These are phyloP conservation scores for Caenorhabditis briggsae DNA, from an alignment of 1,140 invertebrate genomes.

Conservation along the genomic window DNA sequence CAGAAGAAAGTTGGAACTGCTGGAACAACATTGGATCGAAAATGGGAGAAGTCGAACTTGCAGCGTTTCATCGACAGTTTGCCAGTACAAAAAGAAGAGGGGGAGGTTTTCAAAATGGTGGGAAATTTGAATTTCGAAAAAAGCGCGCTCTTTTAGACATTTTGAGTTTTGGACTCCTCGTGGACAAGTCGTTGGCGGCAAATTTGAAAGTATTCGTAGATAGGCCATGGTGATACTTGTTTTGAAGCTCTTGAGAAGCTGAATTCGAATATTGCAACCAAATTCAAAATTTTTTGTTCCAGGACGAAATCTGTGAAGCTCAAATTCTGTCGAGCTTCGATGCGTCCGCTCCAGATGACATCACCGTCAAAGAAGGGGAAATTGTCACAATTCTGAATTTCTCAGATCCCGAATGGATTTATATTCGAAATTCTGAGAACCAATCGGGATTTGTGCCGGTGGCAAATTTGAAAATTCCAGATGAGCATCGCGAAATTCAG, in stretches of 20 bases:
- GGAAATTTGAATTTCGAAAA: too few relatives aligned
- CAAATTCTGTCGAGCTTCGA: background rate
- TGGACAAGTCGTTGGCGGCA: too few relatives aligned
- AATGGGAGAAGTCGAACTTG: constrained; percentile 56
- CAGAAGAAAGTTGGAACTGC: background rate
- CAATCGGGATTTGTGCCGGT: constrained; percentile 18
- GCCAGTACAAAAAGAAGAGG: constrained; percentile 56
- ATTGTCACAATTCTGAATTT: background rate
- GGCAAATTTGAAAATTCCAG: background rate
- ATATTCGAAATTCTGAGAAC: constrained; percentile 23
- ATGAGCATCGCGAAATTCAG: background rate
- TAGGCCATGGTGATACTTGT: too few relatives aligned
- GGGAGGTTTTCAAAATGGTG: constrained; percentile 41
- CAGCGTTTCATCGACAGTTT: constrained; percentile 56
- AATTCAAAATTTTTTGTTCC: background rate
- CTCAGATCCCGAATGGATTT: constrained; percentile 20
- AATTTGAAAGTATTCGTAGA: too few relatives aligned
- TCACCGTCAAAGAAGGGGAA: constrained; percentile 16
- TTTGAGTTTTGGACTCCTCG: too few relatives aligned
- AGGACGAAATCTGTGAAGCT: constrained; percentile 45
- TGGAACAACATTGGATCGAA: background rate
- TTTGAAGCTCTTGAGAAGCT: too few relatives aligned
- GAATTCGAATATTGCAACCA: background rate
- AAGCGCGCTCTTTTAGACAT: too few relatives aligned
- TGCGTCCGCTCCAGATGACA: background rate